Percentiles rank a stretch among this genome's conserved stretches.
Evolutionary conservation across 2,797 vertebrate genomes (phyloP).

Genomic region (Lagocephalus sceleratus): DNA sequence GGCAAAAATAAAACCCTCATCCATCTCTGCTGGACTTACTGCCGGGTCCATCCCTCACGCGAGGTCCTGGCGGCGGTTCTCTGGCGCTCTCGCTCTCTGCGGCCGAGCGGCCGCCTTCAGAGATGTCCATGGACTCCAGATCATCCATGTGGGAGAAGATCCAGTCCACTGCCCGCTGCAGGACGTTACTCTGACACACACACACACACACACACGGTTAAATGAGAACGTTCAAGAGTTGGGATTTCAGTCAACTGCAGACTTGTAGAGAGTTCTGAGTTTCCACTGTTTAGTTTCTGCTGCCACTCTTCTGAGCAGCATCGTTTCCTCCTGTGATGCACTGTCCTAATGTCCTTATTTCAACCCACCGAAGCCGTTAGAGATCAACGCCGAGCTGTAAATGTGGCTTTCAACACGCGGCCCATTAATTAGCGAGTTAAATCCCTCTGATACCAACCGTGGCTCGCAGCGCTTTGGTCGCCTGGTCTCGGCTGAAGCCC

Average conservation of each 20-base stretch:
- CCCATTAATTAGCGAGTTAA: neutral
- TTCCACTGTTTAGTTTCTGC: neutral
- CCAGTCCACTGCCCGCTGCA: constrained; percentile 97
- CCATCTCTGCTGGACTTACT: constrained; percentile 78
- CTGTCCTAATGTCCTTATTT: neutral
- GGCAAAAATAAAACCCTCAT: neutral
- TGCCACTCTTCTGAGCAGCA: neutral
- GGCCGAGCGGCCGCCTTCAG: constrained; percentile 92
- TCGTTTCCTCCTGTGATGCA: neutral
- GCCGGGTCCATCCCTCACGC: constrained; percentile 90
- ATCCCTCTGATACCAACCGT: constrained; percentile 77
- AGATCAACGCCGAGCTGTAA: no score
- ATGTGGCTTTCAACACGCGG: no score
- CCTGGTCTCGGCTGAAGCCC: constrained; percentile 98
- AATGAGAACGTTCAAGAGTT: neutral
- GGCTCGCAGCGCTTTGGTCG: constrained; percentile 91
- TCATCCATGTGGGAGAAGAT: constrained; percentile 98
- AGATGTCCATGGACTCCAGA: constrained; percentile 97
- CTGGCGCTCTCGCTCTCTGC: constrained; percentile 87
- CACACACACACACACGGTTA: constrained; percentile 19
- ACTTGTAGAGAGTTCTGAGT: neutral
- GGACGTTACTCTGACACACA: constrained; percentile 84
- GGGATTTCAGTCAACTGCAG: neutral
- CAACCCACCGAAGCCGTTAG: no score
- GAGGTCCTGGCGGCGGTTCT: constrained; percentile 87